Percentiles rank a stretch among this genome's conserved stretches.
These are phyloP conservation scores for Myocastor coypus DNA, from an alignment of 2,113 vertebrate species.

Conservation along the genomic window DNA sequence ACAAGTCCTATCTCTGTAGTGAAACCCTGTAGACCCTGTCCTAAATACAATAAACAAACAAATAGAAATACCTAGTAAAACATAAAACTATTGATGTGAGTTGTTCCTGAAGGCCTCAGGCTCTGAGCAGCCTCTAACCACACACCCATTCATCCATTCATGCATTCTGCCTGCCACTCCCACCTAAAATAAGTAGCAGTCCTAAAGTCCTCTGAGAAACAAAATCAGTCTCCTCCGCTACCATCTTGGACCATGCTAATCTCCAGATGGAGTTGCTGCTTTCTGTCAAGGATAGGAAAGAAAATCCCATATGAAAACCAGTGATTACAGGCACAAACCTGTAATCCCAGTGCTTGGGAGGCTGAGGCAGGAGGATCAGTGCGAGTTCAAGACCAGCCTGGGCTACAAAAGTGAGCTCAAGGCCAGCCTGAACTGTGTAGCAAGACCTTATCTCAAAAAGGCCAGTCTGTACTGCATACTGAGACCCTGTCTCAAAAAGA, in stretches of 20 bases:
- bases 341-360: too few species aligned
- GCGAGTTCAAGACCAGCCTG: too few species aligned
- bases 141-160: background rate
- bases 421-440: too few species aligned
- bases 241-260: background rate
- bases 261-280: background rate
- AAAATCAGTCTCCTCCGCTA: background rate
- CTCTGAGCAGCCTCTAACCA: background rate
- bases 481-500: too few species aligned
- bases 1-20: too few species aligned
- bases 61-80: background rate
- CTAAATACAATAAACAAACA: too few species aligned
- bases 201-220: constrained; percentile 25
- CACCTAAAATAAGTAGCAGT: background rate
- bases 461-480: too few species aligned
- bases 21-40: too few species aligned
- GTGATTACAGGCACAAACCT: background rate
- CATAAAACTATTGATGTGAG: constrained; percentile 21
- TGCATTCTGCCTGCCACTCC: background rate
- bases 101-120: background rate
- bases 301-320: constrained; percentile 33
- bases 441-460: too few species aligned
- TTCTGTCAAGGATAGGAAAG: background rate
- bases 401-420: too few species aligned
- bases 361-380: too few species aligned